Evolutionary conservation across 1,140 invertebrate genomes (phyloP), one percentile per base, ranked within the genome.

Genomic region (Drosophila tani): DNA sequence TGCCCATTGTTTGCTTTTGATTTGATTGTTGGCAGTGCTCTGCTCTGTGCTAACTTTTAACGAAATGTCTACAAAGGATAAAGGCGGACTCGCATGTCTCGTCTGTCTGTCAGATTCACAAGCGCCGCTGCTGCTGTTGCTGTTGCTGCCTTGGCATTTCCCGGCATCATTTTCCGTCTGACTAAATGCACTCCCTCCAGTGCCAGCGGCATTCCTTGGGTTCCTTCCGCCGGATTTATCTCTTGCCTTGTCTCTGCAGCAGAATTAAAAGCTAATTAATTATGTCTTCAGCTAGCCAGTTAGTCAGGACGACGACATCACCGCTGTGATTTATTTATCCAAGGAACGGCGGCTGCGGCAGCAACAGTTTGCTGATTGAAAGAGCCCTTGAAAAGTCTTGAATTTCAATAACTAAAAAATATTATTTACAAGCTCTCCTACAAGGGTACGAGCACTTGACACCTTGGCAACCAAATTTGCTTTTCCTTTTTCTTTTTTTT

Each of bases 201-300:
- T 74, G 70, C 70, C 70, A 60, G 68, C 21, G 70, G 70, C 70
- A 74, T 73, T 74, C 68, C 70, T 73, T 49, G 70, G 55, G 27
- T 45, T 62, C 66, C 29, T 50, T 53, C 27, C 40, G 35, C 40
- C 40, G 51, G 62, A 43, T 53, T 66, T 70, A 67, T 70, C 75
- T 51, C 47, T 32, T 29, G 27, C 32, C 32, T 11, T 27, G 50
- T 55, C 27, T 50, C 46, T 17, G 64, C 57, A 68, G 81, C 81
- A 71, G 85, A 82, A 90, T 90, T 90, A 90, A 90, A 90, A 90
- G 85, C 86, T 84, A 90, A 90, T 90, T 90, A 90, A 90, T 90
- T 90, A 90, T 81, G 68, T 80, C 63, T 82, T 87, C 80, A 87
- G 83, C 71, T 86, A 75, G 82, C 71, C 67, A 63, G 77, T 80